These are phyloP conservation scores for Coendou prehensilis DNA, from an alignment of 2,797 vertebrate species.

Conservation along the genomic window DNA sequence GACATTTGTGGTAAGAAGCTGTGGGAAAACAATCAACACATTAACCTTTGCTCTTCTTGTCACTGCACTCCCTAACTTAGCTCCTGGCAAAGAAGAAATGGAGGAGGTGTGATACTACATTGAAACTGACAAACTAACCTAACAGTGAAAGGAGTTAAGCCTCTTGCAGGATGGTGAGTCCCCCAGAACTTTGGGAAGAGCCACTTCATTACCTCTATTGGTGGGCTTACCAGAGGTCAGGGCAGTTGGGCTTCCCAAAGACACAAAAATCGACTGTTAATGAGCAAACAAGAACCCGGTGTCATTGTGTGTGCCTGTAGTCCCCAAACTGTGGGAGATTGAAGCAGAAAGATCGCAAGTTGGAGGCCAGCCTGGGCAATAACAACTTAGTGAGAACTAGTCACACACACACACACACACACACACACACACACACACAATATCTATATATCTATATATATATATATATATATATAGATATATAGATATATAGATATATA, in stretches of 20 bases:
- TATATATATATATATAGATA: no score
- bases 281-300: neutral
- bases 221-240: neutral
- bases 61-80: no score
- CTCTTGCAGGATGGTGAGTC: neutral
- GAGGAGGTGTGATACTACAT: neutral
- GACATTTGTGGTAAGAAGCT: neutral
- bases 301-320: neutral
- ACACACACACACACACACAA: no score
- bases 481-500: neutral
- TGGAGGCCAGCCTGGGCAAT: neutral
- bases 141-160: neutral
- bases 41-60: no score
- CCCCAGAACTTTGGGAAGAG: neutral
- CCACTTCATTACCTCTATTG: neutral
- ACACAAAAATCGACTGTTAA: neutral
- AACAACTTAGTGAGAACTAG: neutral
- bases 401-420: neutral
- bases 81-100: neutral
- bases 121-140: neutral
- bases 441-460: no score
- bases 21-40: neutral
- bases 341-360: neutral
- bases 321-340: neutral
- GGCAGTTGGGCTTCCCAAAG: neutral